These are phyloP conservation scores for Loxodonta africana DNA, from an alignment of 2,113 vertebrate genomes.

Conservation along the genomic window DNA sequence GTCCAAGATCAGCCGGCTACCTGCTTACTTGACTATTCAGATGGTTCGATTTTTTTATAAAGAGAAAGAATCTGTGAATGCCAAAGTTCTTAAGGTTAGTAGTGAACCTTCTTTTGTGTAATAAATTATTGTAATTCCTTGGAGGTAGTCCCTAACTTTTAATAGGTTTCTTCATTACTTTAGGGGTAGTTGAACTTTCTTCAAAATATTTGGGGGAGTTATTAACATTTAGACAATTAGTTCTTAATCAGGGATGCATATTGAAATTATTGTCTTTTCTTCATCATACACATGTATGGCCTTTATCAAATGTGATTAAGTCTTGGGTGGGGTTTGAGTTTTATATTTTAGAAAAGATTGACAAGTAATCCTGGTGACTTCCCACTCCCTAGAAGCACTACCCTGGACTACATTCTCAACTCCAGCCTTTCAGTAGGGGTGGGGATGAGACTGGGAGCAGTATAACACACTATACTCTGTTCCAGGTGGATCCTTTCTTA, in stretches of 20 bases:
- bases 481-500: not conserved
- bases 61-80: constrained; percentile 99
- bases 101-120: constrained; percentile 38
- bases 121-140: constrained; percentile 29
- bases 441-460: no score
- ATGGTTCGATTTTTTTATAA: constrained; percentile 99
- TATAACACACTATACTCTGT: not conserved
- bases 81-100: constrained; percentile 99
- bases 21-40: constrained; percentile 98
- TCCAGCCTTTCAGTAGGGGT: not conserved
- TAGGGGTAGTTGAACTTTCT: constrained; percentile 43
- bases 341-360: constrained; percentile 28
- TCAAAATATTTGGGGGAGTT: not conserved
- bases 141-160: not conserved
- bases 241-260: constrained; percentile 12
- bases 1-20: constrained; percentile 98
- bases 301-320: not conserved
- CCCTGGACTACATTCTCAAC: not conserved
- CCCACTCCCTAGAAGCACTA: not conserved
- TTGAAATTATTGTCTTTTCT: constrained; percentile 44
- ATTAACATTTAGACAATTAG: constrained; percentile 12
- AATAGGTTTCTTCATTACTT: constrained; percentile 33
- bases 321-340: not conserved
- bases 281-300: not conserved
- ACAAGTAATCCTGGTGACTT: not conserved